phyloP scores from a whole-genome alignment of 2,888 invertebrate genomes.

The Heliconius aoede region DNA sequence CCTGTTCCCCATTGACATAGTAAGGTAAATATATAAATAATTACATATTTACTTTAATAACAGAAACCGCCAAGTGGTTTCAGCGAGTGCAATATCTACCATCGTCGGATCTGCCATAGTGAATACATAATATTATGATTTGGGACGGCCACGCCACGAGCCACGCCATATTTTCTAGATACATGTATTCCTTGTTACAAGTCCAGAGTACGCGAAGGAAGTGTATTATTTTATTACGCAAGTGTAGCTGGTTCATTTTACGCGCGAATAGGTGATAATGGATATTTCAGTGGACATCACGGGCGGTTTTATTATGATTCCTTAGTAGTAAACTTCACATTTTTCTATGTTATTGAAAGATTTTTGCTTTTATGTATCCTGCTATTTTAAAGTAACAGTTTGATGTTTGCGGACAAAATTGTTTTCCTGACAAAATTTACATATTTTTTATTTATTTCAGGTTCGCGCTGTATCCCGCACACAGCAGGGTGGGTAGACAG shows the following conservation, averaged over 20 bases:
- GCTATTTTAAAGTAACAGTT: slow-evolving; percentile 54
- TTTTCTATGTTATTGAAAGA: slow-evolving; percentile 69
- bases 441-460: no score
- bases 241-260: slow-evolving; percentile 66
- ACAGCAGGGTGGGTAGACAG: no score
- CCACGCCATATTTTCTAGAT: slow-evolving; percentile 55
- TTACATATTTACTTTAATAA: no score
- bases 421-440: background rate
- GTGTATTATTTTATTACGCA: slow-evolving; percentile 65
- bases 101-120: slow-evolving; percentile 53
- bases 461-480: no score
- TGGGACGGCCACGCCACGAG: slow-evolving; percentile 55
- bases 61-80: background rate
- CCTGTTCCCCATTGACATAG: background rate
- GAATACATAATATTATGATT: slow-evolving; percentile 62
- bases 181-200: slow-evolving; percentile 58
- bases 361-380: slow-evolving; percentile 65
- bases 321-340: slow-evolving; percentile 61
- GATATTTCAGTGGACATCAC: slow-evolving; percentile 65
- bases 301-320: slow-evolving; percentile 74
- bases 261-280: slow-evolving; percentile 70
- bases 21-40: background rate
- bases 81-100: slow-evolving; percentile 51
- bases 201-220: slow-evolving; percentile 56
- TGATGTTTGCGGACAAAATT: background rate